Evolutionary conservation across 2,888 invertebrate genomes (phyloP), one percentile per base, ranked within the genome.

Genomic region (Synergus gifuensis): DNA sequence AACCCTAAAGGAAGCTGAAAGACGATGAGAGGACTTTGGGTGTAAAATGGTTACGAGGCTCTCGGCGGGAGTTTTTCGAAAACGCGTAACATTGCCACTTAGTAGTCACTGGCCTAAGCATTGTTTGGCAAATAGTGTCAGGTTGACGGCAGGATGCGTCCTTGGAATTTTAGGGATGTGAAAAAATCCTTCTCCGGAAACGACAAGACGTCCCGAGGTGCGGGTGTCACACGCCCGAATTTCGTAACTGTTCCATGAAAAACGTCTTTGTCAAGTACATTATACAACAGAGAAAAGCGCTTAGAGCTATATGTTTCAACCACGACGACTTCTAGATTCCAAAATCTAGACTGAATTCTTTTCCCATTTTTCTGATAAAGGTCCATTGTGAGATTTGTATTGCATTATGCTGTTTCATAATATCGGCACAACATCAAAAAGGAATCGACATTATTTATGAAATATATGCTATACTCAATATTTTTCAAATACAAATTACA

Each of bases 71-170:
- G 86, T 85, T 88, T 88, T 86, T 85, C 85, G 85, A 87, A 88
- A 88, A 88, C 86, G 88, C 88, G 88, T 87, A 88, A 89, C 88
- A 88, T 87, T 85, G 86, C 87, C 87, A 88, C 88, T 89, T 87
- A 88, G 87, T 88, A 87, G 85, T 86, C 86, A 83, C 77, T 83
- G 84, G 83, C 83, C 82, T 78, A 77, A 79, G 83, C 83, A 88
- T 88, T 88, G 88, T 89, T 89, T 89, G 87, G 85, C 83, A 86
- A 89, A 88, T 87, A 88, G 88, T 87, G 88, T 88, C 88, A 87
- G 88, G 83, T 87, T 88, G 84, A 87, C 85, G 83, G 84, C 80
- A 82, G 83, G 85, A 81, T 82, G 81, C 76, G 85, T 85, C 84
- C 83, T 84, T 81, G 84, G 83, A 87, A 87, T 83, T 84, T 76